These are phyloP conservation scores for Lasioglossum morio DNA, from an alignment of 2,888 invertebrate species.

Conservation along the genomic window DNA sequence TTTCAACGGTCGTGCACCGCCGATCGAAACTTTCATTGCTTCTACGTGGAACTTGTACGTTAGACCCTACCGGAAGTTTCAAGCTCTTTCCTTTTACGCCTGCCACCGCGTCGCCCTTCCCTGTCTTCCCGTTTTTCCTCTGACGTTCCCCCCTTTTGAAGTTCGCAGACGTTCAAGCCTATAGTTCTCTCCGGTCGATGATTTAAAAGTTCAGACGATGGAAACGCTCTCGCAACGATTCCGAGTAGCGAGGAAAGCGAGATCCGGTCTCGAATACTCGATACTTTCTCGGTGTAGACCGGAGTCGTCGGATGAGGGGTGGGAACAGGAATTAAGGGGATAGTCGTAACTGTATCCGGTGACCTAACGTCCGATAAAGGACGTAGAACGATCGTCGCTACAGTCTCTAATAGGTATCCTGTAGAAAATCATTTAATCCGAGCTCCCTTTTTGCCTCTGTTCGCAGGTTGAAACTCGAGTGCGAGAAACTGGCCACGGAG, in stretches of 20 bases:
- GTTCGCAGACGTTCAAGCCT: constrained; percentile 33
- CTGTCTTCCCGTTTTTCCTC: not conserved
- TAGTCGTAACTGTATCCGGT: not conserved
- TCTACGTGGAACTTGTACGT: constrained; percentile 34
- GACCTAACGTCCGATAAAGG: not conserved
- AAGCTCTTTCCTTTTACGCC: constrained; percentile 31
- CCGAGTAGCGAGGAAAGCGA: not conserved
- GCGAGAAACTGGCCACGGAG: constrained; percentile 95
- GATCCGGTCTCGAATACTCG: not conserved
- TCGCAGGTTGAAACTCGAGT: constrained; percentile 92
- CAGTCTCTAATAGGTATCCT: not conserved
- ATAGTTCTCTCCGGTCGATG: constrained; percentile 40
- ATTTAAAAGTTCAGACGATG: constrained; percentile 22
- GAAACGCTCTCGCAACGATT: not conserved
- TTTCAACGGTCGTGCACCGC: constrained; percentile 57
- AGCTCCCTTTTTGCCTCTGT: constrained; percentile 32
- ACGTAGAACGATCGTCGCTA: not conserved
- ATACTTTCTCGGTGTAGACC: not conserved
- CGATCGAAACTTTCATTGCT: constrained; percentile 68
- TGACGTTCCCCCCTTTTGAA: constrained; percentile 13
- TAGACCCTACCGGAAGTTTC: constrained; percentile 48
- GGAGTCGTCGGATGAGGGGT: too few species aligned
- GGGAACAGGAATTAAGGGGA: too few species aligned
- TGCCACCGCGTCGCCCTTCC: not conserved
- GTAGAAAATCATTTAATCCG: constrained; percentile 35